Conservation (phyloP, 2,113 vertebrate genomes). For the Pionites leucogaster region DNA sequence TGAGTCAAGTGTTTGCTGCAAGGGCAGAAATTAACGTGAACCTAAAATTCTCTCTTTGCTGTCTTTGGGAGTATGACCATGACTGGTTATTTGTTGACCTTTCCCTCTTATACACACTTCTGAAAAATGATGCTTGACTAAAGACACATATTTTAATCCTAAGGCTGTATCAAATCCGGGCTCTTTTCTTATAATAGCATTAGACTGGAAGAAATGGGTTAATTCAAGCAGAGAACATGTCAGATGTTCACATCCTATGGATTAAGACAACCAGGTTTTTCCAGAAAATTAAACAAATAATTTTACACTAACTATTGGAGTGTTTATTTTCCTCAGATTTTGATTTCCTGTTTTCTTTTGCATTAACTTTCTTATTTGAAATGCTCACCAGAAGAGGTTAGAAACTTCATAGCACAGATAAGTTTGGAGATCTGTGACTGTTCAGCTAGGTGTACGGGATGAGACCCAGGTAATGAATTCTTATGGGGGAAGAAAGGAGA, state of each 20-base stretch:
- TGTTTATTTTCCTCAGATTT: background rate
- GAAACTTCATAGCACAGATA: background rate
- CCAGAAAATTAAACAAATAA: background rate
- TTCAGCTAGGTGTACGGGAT: background rate
- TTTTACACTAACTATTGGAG: background rate
- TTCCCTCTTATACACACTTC: background rate
- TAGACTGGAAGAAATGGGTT: background rate
- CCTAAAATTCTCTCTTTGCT: background rate
- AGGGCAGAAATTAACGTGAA: background rate
- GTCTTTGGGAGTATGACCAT: background rate
- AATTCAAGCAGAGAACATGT: background rate
- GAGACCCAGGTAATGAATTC: background rate
- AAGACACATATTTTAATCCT: background rate
- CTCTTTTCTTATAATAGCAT: background rate
- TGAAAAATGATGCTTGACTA: background rate
- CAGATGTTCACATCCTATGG: constrained; percentile 11
- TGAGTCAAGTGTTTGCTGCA: background rate
- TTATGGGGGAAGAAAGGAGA: rapidly evolving
- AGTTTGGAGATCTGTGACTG: background rate
- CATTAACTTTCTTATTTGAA: background rate
- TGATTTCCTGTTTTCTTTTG: background rate
- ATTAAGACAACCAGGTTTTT: constrained; percentile 7
- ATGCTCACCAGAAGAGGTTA: background rate
- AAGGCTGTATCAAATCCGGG: background rate
- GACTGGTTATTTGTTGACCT: background rate